Evolutionary conservation across 2,797 vertebrate species (phyloP).

Genomic region (Sebastolobus alascanus): DNA sequence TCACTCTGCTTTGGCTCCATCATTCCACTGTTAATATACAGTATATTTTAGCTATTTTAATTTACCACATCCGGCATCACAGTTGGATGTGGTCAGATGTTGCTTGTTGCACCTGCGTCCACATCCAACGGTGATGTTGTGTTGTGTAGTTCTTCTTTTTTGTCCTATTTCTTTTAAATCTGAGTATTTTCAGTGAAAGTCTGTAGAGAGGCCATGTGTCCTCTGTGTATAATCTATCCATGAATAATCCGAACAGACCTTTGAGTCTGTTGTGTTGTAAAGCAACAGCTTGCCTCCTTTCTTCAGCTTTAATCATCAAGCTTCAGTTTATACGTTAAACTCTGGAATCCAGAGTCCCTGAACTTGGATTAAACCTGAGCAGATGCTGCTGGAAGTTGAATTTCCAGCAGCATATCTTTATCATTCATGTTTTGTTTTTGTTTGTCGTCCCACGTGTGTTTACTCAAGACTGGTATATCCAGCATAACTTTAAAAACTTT

Average conservation of each 20-base stretch:
- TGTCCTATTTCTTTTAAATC: background rate
- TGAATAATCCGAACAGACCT: background rate
- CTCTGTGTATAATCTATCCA: background rate
- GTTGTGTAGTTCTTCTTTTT: background rate
- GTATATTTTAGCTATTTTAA: background rate
- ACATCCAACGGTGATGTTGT: background rate
- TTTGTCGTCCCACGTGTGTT: background rate
- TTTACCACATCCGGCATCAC: background rate
- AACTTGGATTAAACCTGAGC: background rate
- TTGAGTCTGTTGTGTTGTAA: slow-evolving; percentile 1
- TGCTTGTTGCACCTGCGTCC: slow-evolving; percentile 1
- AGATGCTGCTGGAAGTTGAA: background rate
- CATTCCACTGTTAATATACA: background rate
- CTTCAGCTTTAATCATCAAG: background rate
- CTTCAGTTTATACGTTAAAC: background rate
- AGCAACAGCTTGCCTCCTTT: background rate
- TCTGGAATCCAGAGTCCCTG: background rate
- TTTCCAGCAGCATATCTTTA: background rate
- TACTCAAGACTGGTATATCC: background rate
- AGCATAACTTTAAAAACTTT: background rate
- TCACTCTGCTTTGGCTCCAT: background rate
- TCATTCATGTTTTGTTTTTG: background rate
- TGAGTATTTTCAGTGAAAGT: background rate
- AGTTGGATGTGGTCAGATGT: slow-evolving; percentile 2
- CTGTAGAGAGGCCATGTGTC: background rate